Evolutionary conservation across 2,797 vertebrate genomes (phyloP).

Genomic region (Orientallactaga sibirica): DNA sequence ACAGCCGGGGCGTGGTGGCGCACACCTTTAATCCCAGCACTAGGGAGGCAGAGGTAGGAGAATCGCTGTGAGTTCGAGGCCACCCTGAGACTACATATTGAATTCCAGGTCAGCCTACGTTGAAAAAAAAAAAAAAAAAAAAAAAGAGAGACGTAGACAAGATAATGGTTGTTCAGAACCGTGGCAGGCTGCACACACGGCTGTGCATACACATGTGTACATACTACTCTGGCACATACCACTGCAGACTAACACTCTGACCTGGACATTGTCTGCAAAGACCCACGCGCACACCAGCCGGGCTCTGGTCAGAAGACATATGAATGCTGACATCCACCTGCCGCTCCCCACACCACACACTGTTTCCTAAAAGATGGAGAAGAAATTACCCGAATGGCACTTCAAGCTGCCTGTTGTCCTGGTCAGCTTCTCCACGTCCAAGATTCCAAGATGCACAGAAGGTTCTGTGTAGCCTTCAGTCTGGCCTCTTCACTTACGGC

Average conservation of each 20-base stretch:
- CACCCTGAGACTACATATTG: too few relatives aligned
- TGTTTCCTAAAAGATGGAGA: not conserved
- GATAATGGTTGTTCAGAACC: not conserved
- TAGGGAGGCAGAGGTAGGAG: too few relatives aligned
- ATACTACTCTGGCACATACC: too few relatives aligned
- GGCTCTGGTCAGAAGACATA: not conserved
- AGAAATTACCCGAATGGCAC: not conserved
- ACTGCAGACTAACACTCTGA: too few relatives aligned
- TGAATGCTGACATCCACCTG: not conserved
- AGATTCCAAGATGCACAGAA: fast-evolving
- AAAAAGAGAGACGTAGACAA: not conserved
- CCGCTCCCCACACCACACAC: fast-evolving
- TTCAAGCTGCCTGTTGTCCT: not conserved
- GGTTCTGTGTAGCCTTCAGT: fast-evolving
- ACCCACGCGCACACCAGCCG: too few relatives aligned
- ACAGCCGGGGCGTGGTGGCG: too few relatives aligned
- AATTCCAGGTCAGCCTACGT: too few relatives aligned
- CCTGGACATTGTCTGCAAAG: not conserved
- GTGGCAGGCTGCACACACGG: fast-evolving
- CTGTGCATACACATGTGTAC: fast-evolving
- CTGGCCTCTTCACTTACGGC: fast-evolving
- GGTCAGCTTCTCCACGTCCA: too few relatives aligned
- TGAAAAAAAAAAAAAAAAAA: too few relatives aligned
- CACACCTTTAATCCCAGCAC: too few relatives aligned
- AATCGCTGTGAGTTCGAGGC: too few relatives aligned